Base-by-base conservation (phyloP, 2,113 vertebrate species). In the Psilopsiagon aurifrons region DNA sequence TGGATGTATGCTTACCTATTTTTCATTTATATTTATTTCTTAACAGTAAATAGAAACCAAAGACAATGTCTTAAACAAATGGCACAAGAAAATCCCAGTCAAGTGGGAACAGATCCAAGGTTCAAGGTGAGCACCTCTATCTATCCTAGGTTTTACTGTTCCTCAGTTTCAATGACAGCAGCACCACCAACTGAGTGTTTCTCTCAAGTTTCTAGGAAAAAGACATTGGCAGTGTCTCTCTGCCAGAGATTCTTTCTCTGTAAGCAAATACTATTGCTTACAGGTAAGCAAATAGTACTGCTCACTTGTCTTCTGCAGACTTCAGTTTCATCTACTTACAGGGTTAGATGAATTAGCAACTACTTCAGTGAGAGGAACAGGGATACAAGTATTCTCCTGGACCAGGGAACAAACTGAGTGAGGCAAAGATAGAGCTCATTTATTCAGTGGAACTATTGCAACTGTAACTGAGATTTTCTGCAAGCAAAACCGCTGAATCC, bases 41-140 rank as follows among this genome's bases (percentile, higher is more conserved):
- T 54, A 17, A 55, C 17, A 52, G 13, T 2, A 28, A 44, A 64
- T 25, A 81, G 27, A 83, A 86, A n/a, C 3, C 1, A 24, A 63
- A 69, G 16, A 46, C 11, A 41, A 7, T 4, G 20, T 31, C 77
- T 81, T 43, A 41, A 77, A 41, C 13, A 25, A 37, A 55, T 9
- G 31, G 19, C 22, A 23, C 2, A 1, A 55, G 52, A 76, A 54
- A 77, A 66, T 47, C 27, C 29, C 35, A 15, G 0, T 31, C 22
- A 35, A 35, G 33, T 55, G 47, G 49, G 54, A 64, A 35, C 5
- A 83, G 43, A 64, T 24, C 13, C n/a, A 57, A 66, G 29, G 20
- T 27, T 35, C 5, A 74, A 25, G 0, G 0, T 1, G 8, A 33
- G 14, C 9, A 0, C 31, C 46, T 43, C 54, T 43, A 16, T 24